phyloP scores from a whole-genome alignment of 2,797 vertebrate species.

The Schizopygopsis malacanthus region DNA sequence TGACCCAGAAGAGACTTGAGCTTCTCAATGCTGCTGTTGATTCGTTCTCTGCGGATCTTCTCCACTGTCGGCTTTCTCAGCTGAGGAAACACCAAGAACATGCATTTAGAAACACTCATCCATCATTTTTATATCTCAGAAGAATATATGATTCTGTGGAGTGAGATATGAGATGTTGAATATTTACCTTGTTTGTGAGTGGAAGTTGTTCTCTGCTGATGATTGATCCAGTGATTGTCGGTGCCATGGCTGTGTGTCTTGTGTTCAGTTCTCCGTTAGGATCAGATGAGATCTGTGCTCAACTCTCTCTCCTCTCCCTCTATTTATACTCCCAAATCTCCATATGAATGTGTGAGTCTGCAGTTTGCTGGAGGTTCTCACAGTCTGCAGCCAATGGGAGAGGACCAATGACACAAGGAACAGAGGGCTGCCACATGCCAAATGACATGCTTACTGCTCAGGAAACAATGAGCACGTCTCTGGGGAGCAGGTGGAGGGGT shows the following conservation, averaged over 20 bases:
- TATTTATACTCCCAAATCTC: slow-evolving; percentile 87
- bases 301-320: slow-evolving; percentile 58
- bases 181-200: slow-evolving; percentile 79
- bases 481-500: slow-evolving; percentile 81
- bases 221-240: slow-evolving; percentile 72
- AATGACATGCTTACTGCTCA: slow-evolving; percentile 78
- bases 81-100: slow-evolving; percentile 69
- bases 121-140: background rate
- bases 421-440: slow-evolving; percentile 79
- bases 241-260: slow-evolving; percentile 76
- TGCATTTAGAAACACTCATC: slow-evolving; percentile 14
- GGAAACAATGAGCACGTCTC: slow-evolving; percentile 76
- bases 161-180: background rate
- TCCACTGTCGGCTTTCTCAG: slow-evolving; percentile 87
- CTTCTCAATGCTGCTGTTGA: slow-evolving; percentile 82
- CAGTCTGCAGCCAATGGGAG: slow-evolving; percentile 87
- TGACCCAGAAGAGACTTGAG: slow-evolving; percentile 81
- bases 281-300: slow-evolving; percentile 69
- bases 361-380: slow-evolving; percentile 88
- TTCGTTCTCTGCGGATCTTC: slow-evolving; percentile 83
- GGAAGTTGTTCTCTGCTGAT: slow-evolving; percentile 70
- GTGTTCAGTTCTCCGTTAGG: slow-evolving; percentile 61
- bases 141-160: too few relatives aligned
- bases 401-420: slow-evolving; percentile 58
- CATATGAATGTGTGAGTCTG: slow-evolving; percentile 90